Conservation (phyloP, 1,140 invertebrate genomes). For the Aleiodes sp. region DNA sequence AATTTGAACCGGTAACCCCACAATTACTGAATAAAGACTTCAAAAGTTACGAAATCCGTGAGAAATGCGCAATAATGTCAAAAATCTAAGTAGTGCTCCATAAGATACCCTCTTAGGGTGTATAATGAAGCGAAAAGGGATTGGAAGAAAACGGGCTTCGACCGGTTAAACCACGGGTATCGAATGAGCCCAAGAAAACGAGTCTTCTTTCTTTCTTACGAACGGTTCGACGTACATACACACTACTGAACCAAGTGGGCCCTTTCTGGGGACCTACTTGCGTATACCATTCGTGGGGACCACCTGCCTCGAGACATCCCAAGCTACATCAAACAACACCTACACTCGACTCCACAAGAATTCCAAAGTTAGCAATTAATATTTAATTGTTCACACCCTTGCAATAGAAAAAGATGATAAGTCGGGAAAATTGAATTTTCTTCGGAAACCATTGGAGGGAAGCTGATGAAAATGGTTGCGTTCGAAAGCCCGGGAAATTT, state of each 20-base stretch:
- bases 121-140: slow-evolving; percentile 7
- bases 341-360: slow-evolving; percentile 30
- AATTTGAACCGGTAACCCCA: no score
- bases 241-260: slow-evolving; percentile 15
- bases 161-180: slow-evolving; percentile 15
- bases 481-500: neutral
- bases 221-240: slow-evolving; percentile 10
- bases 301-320: slow-evolving; percentile 17
- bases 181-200: slow-evolving; percentile 11
- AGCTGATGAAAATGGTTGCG: no score
- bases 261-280: slow-evolving; percentile 17
- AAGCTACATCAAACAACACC: slow-evolving; percentile 6
- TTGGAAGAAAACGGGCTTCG: neutral
- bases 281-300: slow-evolving; percentile 11
- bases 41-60: no score
- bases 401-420: no score
- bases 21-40: no score
- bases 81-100: neutral
- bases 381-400: neutral
- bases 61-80: slow-evolving; percentile 14
- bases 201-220: no score
- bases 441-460: no score
- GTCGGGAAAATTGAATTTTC: no score
- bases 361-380: slow-evolving; percentile 3
- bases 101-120: neutral